Base-by-base conservation (phyloP, 1,140 invertebrate genomes). In the Trinorchestia longiramus region DNA sequence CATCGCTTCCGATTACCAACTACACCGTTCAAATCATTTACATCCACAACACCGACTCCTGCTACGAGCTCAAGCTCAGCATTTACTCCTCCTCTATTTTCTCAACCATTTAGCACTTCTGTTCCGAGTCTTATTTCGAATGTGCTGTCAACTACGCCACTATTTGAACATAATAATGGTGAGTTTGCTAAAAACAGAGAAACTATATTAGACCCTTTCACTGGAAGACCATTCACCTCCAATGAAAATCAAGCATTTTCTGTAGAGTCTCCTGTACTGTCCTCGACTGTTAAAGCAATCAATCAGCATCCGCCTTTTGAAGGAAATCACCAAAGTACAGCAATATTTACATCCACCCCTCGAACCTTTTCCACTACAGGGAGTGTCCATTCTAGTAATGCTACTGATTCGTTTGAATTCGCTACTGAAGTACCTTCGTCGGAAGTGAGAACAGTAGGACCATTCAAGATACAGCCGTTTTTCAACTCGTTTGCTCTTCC, bases 401-500 rank as follows among this genome's bases (percentile, higher is more conserved):
- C 41, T 42, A 41, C 43, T 42, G 43, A 43, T 41, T 43, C 88
- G 17, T 43, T 90, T 43, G 88, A 43, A 90, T 42, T 90, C 28
- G 36, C 88, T 11, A 90, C 43, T 8, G 92, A 94, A n/a, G 43
- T 43, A 47, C 40, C 92, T 45, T 94, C 92, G 36, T 94, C 92
- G 40, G 92, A 94, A 94, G 92, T 94, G 43, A 94, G 44, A 44
- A 94, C 92, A 43, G 92, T 94, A 43, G 92, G 92, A 40, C 92
- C 92, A 43, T 94, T 94, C 92, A 44, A 47, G 44, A n/a, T 94
- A 43, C 92, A 94, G 41, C 92, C 92, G 11, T 94, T 94, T 43
- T 94, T 94, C 92, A 94, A 94, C 44, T 45, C 92, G 43, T 94
- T 94, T 40, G 92, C 92, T 94, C 11, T 94, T 43, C 92, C 92